phyloP scores from a whole-genome alignment of 1,140 invertebrate species.

The Cylas formicarius region DNA sequence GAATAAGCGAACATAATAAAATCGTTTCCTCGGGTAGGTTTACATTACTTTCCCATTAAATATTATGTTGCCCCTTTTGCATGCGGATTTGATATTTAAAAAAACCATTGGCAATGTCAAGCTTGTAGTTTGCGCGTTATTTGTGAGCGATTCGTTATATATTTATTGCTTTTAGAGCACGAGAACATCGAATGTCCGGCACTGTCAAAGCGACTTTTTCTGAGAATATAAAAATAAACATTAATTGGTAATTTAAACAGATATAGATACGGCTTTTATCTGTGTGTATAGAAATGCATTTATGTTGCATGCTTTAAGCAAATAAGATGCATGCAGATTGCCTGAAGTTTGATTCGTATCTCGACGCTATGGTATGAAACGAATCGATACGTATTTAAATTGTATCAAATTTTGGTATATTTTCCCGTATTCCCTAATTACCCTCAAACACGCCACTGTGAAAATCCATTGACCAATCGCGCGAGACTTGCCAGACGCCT shows the following conservation, averaged over 20 bases:
- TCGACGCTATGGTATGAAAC: neutral
- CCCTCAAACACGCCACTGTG: constrained; percentile 10
- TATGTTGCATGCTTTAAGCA: neutral
- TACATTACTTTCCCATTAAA: no score
- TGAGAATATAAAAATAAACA: constrained; percentile 35
- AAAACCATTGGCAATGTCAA: no score
- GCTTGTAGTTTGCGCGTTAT: no score
- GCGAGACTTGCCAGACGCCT: constrained; percentile 34
- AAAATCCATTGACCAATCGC: constrained; percentile 22
- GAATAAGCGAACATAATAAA: no score
- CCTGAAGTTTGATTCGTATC: neutral
- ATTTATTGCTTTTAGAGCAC: constrained; percentile 30
- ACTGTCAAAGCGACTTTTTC: constrained; percentile 39
- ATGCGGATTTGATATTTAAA: no score
- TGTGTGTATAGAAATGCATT: neutral
- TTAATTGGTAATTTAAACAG: constrained; percentile 31
- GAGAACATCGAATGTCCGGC: constrained; percentile 31
- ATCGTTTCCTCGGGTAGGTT: no score
- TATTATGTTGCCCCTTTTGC: no score
- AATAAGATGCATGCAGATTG: constrained; percentile 1
- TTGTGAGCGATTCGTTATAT: constrained; percentile 17
- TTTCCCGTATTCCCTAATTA: neutral
- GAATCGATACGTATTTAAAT: neutral
- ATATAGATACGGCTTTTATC: constrained; percentile 30
- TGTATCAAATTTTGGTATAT: neutral